Percentiles rank a stretch among this genome's conserved stretches.
These are phyloP conservation scores for Dryadula phaetusa DNA, from an alignment of 2,888 invertebrate genomes.

Conservation along the genomic window DNA sequence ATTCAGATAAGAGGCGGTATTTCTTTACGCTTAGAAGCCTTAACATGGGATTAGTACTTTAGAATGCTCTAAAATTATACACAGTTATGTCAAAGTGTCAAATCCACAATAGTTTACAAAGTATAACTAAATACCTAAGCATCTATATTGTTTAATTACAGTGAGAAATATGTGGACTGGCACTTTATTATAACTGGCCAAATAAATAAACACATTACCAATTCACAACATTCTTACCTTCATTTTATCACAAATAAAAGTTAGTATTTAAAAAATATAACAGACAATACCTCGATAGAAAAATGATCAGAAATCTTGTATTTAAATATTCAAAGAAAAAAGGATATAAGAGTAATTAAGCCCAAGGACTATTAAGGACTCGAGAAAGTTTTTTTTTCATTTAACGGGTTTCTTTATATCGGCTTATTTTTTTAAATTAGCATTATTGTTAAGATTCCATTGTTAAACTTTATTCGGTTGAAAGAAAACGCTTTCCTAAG, in stretches of 20 bases:
- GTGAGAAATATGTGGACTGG: slow-evolving; percentile 9
- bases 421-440: slow-evolving; percentile 25
- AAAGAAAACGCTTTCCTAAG: slow-evolving; percentile 12
- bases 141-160: background rate
- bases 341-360: slow-evolving; percentile 32
- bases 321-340: slow-evolving; percentile 26
- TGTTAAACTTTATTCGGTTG: slow-evolving; percentile 7
- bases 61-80: background rate
- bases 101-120: slow-evolving; percentile 2
- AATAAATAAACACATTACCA: slow-evolving; percentile 14
- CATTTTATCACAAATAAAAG: slow-evolving; percentile 38
- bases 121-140: no score
- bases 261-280: slow-evolving; percentile 15
- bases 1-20: background rate
- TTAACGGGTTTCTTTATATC: slow-evolving; percentile 22
- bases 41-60: background rate
- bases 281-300: background rate
- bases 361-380: slow-evolving; percentile 26
- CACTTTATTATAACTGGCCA: slow-evolving; percentile 5
- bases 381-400: slow-evolving; percentile 28
- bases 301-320: slow-evolving; percentile 1
- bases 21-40: background rate
- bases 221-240: slow-evolving; percentile 27
- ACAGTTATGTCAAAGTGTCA: background rate
- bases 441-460: slow-evolving; percentile 18